phyloP scores from a whole-genome alignment of 2,888 invertebrate species.

The Caradrina kadenii region DNA sequence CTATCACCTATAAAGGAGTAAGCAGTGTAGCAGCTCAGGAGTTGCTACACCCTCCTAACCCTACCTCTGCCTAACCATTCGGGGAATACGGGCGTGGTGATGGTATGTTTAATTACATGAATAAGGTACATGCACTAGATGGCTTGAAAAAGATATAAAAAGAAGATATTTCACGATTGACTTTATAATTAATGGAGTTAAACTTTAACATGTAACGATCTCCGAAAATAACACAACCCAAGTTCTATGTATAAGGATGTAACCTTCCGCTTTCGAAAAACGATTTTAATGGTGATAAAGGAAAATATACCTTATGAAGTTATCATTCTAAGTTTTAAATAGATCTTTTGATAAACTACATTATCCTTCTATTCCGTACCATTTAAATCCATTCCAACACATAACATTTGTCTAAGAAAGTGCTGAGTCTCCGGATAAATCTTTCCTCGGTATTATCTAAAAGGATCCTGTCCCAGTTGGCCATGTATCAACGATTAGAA shows the following conservation, averaged over 20 bases:
- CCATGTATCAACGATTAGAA: slow-evolving; percentile 39
- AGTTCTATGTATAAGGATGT: not conserved
- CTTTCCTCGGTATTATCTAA: slow-evolving; percentile 27
- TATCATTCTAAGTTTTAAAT: not conserved
- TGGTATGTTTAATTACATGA: too few relatives aligned
- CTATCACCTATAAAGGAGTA: too few relatives aligned
- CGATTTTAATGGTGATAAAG: not conserved
- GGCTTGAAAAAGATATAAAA: too few relatives aligned
- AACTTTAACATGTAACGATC: too few relatives aligned
- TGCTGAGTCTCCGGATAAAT: slow-evolving; percentile 34
- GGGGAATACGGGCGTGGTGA: too few relatives aligned
- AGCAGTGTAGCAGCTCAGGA: too few relatives aligned
- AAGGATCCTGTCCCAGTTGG: slow-evolving; percentile 47
- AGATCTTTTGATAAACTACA: not conserved
- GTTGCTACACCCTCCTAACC: too few relatives aligned
- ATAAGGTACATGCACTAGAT: too few relatives aligned
- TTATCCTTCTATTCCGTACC: slow-evolving; percentile 10
- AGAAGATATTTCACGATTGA: not conserved
- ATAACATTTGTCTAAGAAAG: slow-evolving; percentile 31
- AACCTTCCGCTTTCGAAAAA: slow-evolving; percentile 5
- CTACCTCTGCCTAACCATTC: too few relatives aligned
- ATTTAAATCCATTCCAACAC: slow-evolving; percentile 32
- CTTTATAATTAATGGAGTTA: too few relatives aligned
- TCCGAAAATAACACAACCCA: too few relatives aligned
- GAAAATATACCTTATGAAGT: not conserved